Percentiles rank a stretch among this genome's conserved stretches.
These are phyloP conservation scores for Leucopsar rothschildi DNA, from an alignment of 2,113 vertebrate species.

Conservation along the genomic window DNA sequence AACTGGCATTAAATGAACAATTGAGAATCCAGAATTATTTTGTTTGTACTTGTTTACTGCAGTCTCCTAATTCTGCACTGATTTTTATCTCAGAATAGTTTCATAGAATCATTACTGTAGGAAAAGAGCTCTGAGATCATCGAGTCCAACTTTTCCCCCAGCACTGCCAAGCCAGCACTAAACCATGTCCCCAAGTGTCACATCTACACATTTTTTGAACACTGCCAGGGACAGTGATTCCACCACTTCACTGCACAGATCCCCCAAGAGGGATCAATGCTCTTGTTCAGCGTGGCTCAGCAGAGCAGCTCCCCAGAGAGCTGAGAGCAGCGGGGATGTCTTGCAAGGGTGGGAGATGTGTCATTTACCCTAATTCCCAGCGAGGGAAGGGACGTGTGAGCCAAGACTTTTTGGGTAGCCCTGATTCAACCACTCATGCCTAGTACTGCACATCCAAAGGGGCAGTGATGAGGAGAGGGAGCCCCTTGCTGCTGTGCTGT, in stretches of 20 bases:
- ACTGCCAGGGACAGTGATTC: neutral
- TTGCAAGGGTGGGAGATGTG: neutral
- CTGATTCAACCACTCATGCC: neutral
- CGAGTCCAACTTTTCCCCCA: neutral
- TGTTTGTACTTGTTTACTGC: neutral
- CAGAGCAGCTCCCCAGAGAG: neutral
- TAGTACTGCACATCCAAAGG: no score
- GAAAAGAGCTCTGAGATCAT: neutral
- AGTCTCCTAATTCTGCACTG: neutral
- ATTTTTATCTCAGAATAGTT: neutral
- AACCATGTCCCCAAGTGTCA: neutral
- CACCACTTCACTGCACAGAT: neutral
- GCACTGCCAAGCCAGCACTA: neutral
- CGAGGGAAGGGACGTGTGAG: neutral
- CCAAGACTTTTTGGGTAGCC: neutral
- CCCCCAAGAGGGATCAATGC: neutral
- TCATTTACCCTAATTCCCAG: neutral
- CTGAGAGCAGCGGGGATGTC: neutral
- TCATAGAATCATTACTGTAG: neutral
- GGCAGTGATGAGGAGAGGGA: neutral
- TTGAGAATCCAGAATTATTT: neutral
- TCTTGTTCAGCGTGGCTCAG: neutral
- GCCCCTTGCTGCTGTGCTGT: rapidly evolving
- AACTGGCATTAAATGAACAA: neutral
- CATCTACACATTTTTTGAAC: neutral